Base-by-base conservation (phyloP, 2,797 vertebrate species). In the Phrynocephalus vlangalii region DNA sequence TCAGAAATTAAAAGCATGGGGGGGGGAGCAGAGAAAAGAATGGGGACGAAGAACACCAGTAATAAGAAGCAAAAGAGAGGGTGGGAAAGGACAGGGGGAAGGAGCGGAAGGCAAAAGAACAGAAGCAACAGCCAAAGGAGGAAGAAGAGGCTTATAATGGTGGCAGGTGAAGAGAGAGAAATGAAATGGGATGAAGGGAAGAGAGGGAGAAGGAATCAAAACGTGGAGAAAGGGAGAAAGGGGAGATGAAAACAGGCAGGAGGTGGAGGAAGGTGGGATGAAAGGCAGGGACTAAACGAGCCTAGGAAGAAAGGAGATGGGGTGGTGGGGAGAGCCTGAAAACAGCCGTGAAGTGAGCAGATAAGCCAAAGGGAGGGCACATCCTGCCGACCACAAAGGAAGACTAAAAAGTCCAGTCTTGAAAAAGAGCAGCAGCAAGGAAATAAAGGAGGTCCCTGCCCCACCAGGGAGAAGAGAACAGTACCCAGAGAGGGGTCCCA, bases 1-100 rank as follows among this genome's bases (percentile, higher is more conserved):
- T 96, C 96, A 95, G 95, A 95, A 96, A 96, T 95, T 94, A 95
- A 94, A 95, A 93, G 90, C 92, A 83, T 90, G 68, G 80, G 20
- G 83, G 90, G 91, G 89, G 85, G 9, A 33, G 77, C 90, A 88
- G 92, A 15, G 75, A 3, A 28, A 67, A 56, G 68, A 63, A 77
- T 28, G n/a, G 44, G 48, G 8, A 2, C 2, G 73, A 10, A 8
- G 15, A 18, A 1, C 20, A 33, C 1, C 28, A 50, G 38, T 28
- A 71, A 81, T 48, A 60, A 77, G 60, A 48, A 28, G 66, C 4
- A 2, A 71, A 18, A 90, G 92, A 91, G 87, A 89, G 89, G 48
- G 16, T 2, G 38, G 11, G 76, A 5, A 68, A 15, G 20, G 6
- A 11, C 13, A 11, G 24, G 20, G 13, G 33, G 73, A 13, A 24